Percentiles rank a stretch among this genome's conserved stretches.
These are phyloP conservation scores for Caenorhabditis wallacei DNA, from an alignment of 2,888 invertebrate genomes.

Conservation along the genomic window DNA sequence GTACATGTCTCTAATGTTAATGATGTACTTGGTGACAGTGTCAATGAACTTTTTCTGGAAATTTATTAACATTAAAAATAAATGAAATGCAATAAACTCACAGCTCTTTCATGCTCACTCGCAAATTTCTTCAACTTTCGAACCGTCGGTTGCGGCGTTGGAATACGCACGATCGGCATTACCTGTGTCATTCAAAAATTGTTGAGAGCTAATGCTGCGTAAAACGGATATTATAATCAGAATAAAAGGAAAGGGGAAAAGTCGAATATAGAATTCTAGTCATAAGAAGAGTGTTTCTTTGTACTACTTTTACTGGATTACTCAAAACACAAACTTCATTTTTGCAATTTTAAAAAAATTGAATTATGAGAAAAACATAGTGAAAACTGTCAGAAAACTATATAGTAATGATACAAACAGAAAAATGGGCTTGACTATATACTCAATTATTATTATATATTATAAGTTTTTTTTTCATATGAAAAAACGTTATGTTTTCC, in stretches of 20 bases:
- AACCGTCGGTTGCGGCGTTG: neutral
- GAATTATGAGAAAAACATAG: too few relatives aligned
- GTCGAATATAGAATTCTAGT: constrained; percentile 11
- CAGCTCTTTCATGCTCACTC: neutral
- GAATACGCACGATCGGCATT: constrained; percentile 6
- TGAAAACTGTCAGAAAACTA: too few relatives aligned
- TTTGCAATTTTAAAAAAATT: neutral
- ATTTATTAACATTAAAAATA: too few relatives aligned
- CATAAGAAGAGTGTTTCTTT: neutral
- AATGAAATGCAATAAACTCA: neutral
- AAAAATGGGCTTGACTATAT: too few relatives aligned
- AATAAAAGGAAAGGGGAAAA: constrained; percentile 4
- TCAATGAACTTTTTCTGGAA: neutral
- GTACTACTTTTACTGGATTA: neutral
- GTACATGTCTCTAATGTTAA: neutral
- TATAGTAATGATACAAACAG: too few relatives aligned
- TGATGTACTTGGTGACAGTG: neutral
- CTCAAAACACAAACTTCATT: neutral
- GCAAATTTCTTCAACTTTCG: neutral
- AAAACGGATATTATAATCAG: constrained; percentile 22
- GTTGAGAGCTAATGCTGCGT: neutral
- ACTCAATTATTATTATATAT: too few relatives aligned
- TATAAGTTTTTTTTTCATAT: too few relatives aligned
- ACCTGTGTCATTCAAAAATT: neutral
- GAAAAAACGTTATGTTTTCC: neutral